Percentiles rank a stretch among this genome's conserved stretches.
Evolutionary conservation across 2,113 vertebrate genomes (phyloP).

Genomic region (Megaceryle torquata): DNA sequence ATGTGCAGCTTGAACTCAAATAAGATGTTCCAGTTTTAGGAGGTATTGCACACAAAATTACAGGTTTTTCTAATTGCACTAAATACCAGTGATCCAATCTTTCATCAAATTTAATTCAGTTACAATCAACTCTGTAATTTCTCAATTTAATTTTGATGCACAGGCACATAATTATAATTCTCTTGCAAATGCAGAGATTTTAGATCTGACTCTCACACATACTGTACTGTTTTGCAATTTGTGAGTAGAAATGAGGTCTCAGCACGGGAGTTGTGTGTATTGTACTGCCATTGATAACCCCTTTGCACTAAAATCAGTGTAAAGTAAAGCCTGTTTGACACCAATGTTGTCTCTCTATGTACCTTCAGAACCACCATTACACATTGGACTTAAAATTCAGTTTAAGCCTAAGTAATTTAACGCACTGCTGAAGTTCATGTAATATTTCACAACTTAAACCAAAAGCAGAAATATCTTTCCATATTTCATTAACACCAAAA

Average conservation of each 20-base stretch:
- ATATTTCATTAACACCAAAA: neutral
- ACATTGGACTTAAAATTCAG: neutral
- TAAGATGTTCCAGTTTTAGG: neutral
- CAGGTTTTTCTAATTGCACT: conserved; percentile 1
- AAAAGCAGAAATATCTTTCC: neutral
- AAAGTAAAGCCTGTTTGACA: neutral
- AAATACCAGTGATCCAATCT: neutral
- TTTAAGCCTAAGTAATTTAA: neutral
- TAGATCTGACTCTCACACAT: neutral
- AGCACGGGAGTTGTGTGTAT: neutral
- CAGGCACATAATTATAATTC: neutral
- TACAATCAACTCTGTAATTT: neutral
- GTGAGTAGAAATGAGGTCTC: neutral
- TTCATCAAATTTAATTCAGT: neutral
- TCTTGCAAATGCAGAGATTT: neutral
- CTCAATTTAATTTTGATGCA: neutral
- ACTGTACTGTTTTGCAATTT: neutral
- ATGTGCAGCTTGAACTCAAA: neutral
- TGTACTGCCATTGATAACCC: neutral
- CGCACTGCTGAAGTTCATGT: neutral
- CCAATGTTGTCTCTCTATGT: neutral
- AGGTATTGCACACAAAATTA: conserved; percentile 16
- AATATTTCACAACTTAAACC: neutral
- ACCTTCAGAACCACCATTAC: neutral
- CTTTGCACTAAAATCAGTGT: neutral